Conservation (phyloP, 2,113 vertebrate species). For the Phaethornis superciliosus region DNA sequence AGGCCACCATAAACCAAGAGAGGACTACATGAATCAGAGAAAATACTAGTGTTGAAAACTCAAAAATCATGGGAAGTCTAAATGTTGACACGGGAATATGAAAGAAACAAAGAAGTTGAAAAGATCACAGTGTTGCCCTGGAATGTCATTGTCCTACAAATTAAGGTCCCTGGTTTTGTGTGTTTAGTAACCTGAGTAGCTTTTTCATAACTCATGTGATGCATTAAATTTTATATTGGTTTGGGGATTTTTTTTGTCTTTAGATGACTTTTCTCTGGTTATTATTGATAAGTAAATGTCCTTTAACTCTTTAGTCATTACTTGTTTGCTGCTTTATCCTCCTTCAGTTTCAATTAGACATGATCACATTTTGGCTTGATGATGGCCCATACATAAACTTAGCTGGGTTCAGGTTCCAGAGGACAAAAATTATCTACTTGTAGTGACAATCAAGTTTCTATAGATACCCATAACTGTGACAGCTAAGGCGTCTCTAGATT, state of each 20-base stretch:
- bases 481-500: not conserved
- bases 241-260: not conserved
- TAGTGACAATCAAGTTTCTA: not conserved
- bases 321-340: not conserved
- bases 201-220: not conserved
- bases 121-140: not conserved
- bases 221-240: not conserved
- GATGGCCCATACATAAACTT: not conserved
- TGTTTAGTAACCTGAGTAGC: not conserved
- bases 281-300: not conserved
- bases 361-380: not conserved
- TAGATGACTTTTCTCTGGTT: not conserved
- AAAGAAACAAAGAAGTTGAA: not conserved
- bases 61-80: not conserved
- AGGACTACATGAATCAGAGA: not conserved
- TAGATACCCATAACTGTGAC: not conserved
- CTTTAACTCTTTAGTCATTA: not conserved
- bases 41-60: not conserved
- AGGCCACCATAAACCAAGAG: not conserved
- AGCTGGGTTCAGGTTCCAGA: not conserved
- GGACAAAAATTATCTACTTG: not conserved
- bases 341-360: not conserved
- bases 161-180: not conserved
- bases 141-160: not conserved
- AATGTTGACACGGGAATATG: accelerated